Evolutionary conservation across 2,888 invertebrate species (phyloP).

Genomic region (Torymus texanus): DNA sequence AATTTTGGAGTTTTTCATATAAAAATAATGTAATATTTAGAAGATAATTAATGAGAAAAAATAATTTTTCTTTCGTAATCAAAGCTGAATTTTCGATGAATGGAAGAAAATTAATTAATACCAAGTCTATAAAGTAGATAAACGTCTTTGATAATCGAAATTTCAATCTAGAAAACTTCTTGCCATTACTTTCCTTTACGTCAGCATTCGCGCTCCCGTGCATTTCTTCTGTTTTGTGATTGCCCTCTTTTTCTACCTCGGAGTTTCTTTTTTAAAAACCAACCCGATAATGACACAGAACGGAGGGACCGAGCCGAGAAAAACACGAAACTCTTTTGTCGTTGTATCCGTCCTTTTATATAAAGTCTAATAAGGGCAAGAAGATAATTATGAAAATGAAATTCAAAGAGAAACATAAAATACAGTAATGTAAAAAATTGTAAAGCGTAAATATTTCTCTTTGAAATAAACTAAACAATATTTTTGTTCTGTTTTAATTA

Average conservation of each 20-base stretch:
- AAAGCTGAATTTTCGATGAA: neutral
- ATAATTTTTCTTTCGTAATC: too few species aligned
- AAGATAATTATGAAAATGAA: conserved; percentile 7
- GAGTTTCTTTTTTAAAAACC: conserved; percentile 27
- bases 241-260: neutral
- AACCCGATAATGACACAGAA: conserved; percentile 28
- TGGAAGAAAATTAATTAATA: neutral
- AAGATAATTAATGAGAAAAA: too few species aligned
- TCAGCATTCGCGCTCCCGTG: conserved; percentile 9
- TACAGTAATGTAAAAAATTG: neutral
- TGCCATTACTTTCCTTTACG: neutral
- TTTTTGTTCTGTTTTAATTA: too few species aligned
- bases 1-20: too few species aligned
- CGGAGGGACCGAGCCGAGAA: conserved; percentile 5
- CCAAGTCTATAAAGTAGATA: neutral
- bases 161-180: neutral
- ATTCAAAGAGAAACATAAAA: conserved; percentile 2
- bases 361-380: conserved; percentile 31
- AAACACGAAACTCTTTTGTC: conserved; percentile 31
- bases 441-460: neutral
- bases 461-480: neutral
- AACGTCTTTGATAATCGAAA: conserved; percentile 1
- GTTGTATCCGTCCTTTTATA: conserved; percentile 25
- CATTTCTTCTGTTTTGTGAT: conserved; percentile 16
- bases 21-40: too few species aligned